Evolutionary conservation across 2,797 vertebrate species (phyloP), one percentile per base, ranked within the genome.

Genomic region (Gallinago solitaria): DNA sequence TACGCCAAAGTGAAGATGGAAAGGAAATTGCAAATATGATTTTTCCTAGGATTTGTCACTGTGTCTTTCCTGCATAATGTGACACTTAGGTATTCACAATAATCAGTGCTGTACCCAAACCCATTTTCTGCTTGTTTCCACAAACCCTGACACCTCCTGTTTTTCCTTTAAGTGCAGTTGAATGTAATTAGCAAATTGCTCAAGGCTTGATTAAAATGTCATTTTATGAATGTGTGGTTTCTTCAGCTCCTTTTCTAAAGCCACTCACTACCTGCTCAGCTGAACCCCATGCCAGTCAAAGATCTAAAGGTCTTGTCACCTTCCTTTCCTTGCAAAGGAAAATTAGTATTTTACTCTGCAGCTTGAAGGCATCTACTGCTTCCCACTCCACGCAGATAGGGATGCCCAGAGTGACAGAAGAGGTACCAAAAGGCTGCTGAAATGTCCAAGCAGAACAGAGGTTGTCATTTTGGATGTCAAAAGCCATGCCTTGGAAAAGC

Each of bases 111-210:
- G 71, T 75, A 86, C 95, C 89, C 64, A 95, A 93, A 87, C 83
- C 85, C 89, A 75, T 97, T 97, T 92, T 96, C 59, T 93, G 87
- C 61, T 94, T 95, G 88, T 95, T 71, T 95, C 43, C 54, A 85
- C 24, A 87, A 89, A 74, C 87, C 77, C 83, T 90, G 95, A 93
- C 92, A 91, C 69, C 64, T 84, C 77, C 70, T 64, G 73, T 65
- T 93, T 97, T 87, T 54, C 39, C 86, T 97, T 76, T 93, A 97
- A 97, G 88, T 90, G 79, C 84, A 80, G 79, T 91, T 90, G 75
- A 90, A 93, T 47, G 71, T 80, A 97, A 98, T 98, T 97, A 98
- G 89, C 91, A 84, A 96, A 97, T 95, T 97, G 77, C 94, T 96
- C 88, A 73, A 90, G 61, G 73, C 70, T 37, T 96, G 96, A 97